Percentiles rank a stretch among this genome's conserved stretches.
Conservation (phyloP, 2,888 invertebrate species). For the Teleogryllus oceanicus region DNA sequence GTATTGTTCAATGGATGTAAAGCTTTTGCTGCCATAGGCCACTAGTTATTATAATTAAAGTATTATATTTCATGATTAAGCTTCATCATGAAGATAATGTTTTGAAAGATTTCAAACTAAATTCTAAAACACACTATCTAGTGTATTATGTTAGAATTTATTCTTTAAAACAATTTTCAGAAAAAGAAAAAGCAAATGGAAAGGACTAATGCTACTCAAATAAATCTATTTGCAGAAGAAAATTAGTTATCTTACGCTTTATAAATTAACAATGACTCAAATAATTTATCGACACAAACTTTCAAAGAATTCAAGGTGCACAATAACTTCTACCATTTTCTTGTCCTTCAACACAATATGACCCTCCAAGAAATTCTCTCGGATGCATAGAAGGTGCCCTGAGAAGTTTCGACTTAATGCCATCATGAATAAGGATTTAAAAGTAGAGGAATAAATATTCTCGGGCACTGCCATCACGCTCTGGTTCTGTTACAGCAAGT, state of each 20-base stretch:
- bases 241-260: conserved; percentile 22
- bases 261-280: background rate
- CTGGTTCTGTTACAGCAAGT: conserved; percentile 51
- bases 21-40: no score
- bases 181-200: no score
- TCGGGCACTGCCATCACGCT: conserved; percentile 45
- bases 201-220: no score
- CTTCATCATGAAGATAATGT: no score
- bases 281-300: no score
- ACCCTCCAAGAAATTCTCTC: conserved; percentile 93
- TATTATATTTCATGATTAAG: no score
- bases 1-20: no score
- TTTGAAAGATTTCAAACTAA: no score
- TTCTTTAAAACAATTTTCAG: no score
- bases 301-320: background rate
- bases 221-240: background rate
- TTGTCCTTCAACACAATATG: conserved; percentile 72
- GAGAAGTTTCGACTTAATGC: conserved; percentile 67
- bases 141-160: no score
- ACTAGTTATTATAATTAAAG: no score
- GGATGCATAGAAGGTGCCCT: conserved; percentile 80
- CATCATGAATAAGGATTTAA: conserved; percentile 78
- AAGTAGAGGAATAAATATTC: conserved; percentile 77
- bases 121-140: no score
- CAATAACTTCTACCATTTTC: conserved; percentile 69